phyloP scores from a whole-genome alignment of 1,140 invertebrate species.

The Drosophila pruinosa region DNA sequence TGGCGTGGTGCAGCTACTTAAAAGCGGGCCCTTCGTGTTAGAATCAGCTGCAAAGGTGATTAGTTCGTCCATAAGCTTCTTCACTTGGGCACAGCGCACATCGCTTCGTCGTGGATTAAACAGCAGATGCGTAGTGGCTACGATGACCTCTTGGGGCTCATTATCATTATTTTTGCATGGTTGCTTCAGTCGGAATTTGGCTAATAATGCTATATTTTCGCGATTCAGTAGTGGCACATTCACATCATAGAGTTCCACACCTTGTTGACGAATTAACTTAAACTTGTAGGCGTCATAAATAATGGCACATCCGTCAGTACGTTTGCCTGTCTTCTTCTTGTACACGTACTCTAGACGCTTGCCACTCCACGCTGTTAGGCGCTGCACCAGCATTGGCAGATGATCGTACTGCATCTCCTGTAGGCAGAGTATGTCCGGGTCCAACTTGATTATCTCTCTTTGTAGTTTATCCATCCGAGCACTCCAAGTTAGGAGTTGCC shows the following conservation, averaged over 20 bases:
- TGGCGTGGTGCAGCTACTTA: constrained; percentile 84
- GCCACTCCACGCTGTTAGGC: constrained; percentile 30
- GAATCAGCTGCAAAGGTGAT: constrained; percentile 86
- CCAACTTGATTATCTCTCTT: constrained; percentile 87
- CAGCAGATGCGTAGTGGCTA: constrained; percentile 97
- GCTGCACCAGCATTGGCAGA: constrained; percentile 81
- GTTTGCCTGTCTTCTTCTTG: constrained; percentile 88
- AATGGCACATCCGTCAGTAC: constrained; percentile 93
- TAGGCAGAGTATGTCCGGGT: constrained; percentile 88
- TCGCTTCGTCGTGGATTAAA: constrained; percentile 95
- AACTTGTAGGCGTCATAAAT: constrained; percentile 89
- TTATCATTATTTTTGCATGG: constrained; percentile 68
- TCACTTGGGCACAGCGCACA: constrained; percentile 93
- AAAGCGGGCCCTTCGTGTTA: constrained; percentile 62
- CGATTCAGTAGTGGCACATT: constrained; percentile 86
- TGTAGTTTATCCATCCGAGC: constrained; percentile 87
- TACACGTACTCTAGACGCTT: constrained; percentile 86
- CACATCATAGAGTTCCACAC: constrained; percentile 85
- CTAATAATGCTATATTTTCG: constrained; percentile 94
- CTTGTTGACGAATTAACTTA: constrained; percentile 85
- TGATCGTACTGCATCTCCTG: constrained; percentile 91
- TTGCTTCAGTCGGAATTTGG: constrained; percentile 86
- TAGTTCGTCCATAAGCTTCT: constrained; percentile 91
- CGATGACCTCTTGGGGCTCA: constrained; percentile 84
- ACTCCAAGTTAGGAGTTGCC: constrained; percentile 87